Evolutionary conservation across 2,888 invertebrate species (phyloP).

Genomic region (Mesochorus sp.): DNA sequence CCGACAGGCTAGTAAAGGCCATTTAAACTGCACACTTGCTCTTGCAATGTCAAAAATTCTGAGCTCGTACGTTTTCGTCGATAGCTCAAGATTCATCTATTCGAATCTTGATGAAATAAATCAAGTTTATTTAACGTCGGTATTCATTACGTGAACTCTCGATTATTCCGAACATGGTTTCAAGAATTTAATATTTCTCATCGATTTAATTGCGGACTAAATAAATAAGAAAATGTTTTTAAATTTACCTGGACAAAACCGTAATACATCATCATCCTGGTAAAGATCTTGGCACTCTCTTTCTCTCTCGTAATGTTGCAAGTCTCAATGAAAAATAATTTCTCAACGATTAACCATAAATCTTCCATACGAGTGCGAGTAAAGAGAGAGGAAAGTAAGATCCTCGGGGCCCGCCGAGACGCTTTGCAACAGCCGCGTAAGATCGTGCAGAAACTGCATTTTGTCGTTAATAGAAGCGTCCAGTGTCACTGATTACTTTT

Average conservation of each 20-base stretch:
- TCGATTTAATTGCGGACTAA: too few relatives aligned
- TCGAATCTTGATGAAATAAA: not conserved
- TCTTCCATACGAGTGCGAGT: not conserved
- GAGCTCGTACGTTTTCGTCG: conserved; percentile 23
- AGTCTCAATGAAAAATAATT: conserved; percentile 22
- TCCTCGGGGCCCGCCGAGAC: not conserved
- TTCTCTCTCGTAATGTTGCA: not conserved
- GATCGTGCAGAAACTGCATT: not conserved
- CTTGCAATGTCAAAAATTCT: conserved; percentile 28
- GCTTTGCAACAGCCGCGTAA: not conserved
- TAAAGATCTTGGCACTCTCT: too few relatives aligned
- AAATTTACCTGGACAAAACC: too few relatives aligned
- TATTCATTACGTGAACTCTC: too few relatives aligned
- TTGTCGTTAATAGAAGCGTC: conserved; percentile 11
- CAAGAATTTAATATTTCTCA: too few relatives aligned
- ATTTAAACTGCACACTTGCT: conserved; percentile 9
- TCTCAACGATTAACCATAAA: conserved; percentile 15
- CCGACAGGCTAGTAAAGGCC: conserved; percentile 14
- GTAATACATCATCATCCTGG: too few relatives aligned
- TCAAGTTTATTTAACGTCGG: too few relatives aligned
- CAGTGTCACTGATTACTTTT: conserved; percentile 34
- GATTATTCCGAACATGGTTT: too few relatives aligned
- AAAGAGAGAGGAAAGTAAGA: not conserved
- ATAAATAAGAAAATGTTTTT: not conserved
- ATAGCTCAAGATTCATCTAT: not conserved